These are phyloP conservation scores for Labrus mixtus DNA, from an alignment of 2,113 vertebrate species.

Conservation along the genomic window DNA sequence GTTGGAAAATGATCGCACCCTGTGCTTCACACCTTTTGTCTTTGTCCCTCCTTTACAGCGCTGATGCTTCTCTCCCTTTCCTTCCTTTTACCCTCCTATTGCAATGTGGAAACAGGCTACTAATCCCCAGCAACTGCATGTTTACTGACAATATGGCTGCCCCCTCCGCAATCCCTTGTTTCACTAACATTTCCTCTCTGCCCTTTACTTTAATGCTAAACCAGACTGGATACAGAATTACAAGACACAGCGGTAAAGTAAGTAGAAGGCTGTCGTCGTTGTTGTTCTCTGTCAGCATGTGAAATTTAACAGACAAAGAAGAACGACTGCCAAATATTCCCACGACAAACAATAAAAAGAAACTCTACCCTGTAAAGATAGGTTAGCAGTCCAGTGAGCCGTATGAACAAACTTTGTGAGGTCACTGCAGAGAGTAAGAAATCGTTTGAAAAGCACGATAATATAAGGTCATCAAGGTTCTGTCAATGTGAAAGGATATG, in stretches of 20 bases:
- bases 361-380: too few species aligned
- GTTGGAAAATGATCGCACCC: neutral
- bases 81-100: conserved; percentile 2
- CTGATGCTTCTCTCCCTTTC: conserved; percentile 20
- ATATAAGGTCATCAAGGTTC: too few species aligned
- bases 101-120: conserved; percentile 18
- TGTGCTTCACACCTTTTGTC: conserved; percentile 6
- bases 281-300: conserved; percentile 4
- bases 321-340: neutral
- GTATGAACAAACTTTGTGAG: neutral
- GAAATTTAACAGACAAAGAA: neutral
- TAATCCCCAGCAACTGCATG: conserved; percentile 58
- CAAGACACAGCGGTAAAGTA: conserved; percentile 90
- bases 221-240: conserved; percentile 94
- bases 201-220: conserved; percentile 72
- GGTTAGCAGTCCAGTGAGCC: too few species aligned
- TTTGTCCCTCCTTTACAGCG: conserved; percentile 12
- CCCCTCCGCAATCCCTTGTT: neutral
- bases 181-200: conserved; percentile 53
- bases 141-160: conserved; percentile 16
- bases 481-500: too few species aligned
- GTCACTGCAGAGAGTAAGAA: neutral
- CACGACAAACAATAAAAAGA: too few species aligned
- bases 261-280: conserved; percentile 65
- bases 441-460: too few species aligned